Evolutionary conservation across 1,140 invertebrate genomes (phyloP).

Genomic region (Aethina tumida): DNA sequence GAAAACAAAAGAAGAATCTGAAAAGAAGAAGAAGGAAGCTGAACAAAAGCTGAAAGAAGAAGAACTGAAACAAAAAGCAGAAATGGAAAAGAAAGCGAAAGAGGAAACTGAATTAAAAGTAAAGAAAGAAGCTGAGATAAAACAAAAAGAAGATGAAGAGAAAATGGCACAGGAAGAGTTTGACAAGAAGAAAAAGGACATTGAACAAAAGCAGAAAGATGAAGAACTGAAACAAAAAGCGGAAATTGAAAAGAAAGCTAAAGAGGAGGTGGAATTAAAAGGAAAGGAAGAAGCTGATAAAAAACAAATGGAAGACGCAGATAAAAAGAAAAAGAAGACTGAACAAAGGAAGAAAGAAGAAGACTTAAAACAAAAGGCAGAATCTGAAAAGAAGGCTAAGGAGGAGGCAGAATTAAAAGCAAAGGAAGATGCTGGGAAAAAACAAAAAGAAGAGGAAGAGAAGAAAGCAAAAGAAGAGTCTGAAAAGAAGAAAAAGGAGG

Average conservation of each 20-base stretch:
- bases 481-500: constrained; percentile 19
- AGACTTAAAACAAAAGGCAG: constrained; percentile 20
- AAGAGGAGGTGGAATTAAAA: constrained; percentile 11
- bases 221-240: constrained; percentile 12
- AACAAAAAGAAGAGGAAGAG: constrained; percentile 29
- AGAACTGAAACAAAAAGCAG: constrained; percentile 16
- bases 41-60: constrained; percentile 17
- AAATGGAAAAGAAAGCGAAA: constrained; percentile 30
- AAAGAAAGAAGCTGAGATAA: constrained; percentile 14
- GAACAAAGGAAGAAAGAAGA: constrained; percentile 20
- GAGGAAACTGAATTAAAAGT: constrained; percentile 32
- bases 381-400: constrained; percentile 30
- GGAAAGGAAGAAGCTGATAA: constrained; percentile 15
- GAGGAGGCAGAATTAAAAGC: constrained; percentile 34
- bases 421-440: constrained; percentile 23
- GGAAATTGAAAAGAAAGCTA: constrained; percentile 13
- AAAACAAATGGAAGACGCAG: constrained; percentile 14
- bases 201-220: constrained; percentile 12
- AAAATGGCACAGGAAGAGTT: constrained; percentile 20
- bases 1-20: constrained; percentile 18
- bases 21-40: constrained; percentile 18
- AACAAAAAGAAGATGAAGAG: constrained; percentile 16
- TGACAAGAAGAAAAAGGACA: constrained; percentile 23
- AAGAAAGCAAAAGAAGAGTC: constrained; percentile 24
- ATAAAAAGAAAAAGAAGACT: constrained; percentile 18